A percentile compares a stretch with the other conserved stretches of the same genome.
phyloP scores from a whole-genome alignment of 2,797 vertebrate species.

The Echeneis naucrates region DNA sequence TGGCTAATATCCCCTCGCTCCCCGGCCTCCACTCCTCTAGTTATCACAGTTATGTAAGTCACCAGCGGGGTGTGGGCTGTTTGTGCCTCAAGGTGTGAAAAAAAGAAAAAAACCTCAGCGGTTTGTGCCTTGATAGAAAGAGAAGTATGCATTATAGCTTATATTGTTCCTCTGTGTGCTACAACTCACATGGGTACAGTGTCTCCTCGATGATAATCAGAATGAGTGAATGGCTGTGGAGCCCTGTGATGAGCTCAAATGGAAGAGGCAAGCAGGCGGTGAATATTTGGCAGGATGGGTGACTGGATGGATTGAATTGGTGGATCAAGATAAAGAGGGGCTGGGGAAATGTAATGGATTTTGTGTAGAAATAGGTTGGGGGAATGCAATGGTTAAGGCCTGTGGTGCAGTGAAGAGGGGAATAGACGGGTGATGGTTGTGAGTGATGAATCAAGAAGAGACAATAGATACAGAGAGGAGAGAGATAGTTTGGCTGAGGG shows the following conservation, averaged over 20 bases:
- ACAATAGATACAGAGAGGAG: constrained; percentile 35
- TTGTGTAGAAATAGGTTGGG: constrained; percentile 63
- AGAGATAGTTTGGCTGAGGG: constrained; percentile 7
- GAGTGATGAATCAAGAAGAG: constrained; percentile 59
- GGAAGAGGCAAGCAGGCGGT: constrained; percentile 43
- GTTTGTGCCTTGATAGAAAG: constrained; percentile 34
- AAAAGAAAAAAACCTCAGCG: constrained; percentile 52
- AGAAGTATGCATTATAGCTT: constrained; percentile 38
- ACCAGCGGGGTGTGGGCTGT: constrained; percentile 73
- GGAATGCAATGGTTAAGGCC: constrained; percentile 42
- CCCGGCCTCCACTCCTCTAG: constrained; percentile 61
- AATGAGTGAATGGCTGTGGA: constrained; percentile 22
- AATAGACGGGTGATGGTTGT: constrained; percentile 43
- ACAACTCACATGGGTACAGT: constrained; percentile 32
- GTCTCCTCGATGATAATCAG: constrained; percentile 42
- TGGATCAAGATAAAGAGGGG: constrained; percentile 66
- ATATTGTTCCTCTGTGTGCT: constrained; percentile 31
- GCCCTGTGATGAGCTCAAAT: constrained; percentile 46
- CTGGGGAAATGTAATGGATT: constrained; percentile 65
- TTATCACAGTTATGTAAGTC: constrained; percentile 75
- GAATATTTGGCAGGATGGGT: constrained; percentile 64
- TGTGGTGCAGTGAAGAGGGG: constrained; percentile 43
- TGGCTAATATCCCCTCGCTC: constrained; percentile 66
- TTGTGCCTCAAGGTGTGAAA: constrained; percentile 75
- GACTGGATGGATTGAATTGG: constrained; percentile 59